Base-by-base conservation (phyloP, 2,113 vertebrate genomes). In the Microcebus tavaratra region DNA sequence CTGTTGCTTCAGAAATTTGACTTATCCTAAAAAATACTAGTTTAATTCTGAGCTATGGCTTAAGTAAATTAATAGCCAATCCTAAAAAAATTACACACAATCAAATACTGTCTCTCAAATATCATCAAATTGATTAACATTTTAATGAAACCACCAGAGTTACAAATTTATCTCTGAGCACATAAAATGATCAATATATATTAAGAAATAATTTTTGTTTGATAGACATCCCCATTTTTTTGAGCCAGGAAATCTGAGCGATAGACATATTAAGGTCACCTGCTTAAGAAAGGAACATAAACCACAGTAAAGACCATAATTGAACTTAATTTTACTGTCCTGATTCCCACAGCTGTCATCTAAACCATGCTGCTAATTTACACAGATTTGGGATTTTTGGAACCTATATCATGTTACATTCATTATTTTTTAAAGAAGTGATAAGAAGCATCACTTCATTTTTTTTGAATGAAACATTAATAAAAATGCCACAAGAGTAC, bases 151-250 rank as follows among this genome's bases (percentile, higher is more conserved):
- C 13, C 6, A 89, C 21, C 45, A 50, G 5, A 72, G 29, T 68
- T 82, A 88, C 34, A 81, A 61, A 76, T 78, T 89, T 89, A 80
- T 21, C 36, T 88, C 72, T 79, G 42, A 87, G 42, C 36, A 96
- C 10, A 75, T 63, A 83, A 67, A 79, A 36, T 91, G 21, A 95
- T 75, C 48, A 78, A 73, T 63, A 84, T 42, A 85, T 34, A 2
- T 90, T 67, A 91, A 89, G 63, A 79, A 96, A 27, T 20, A n/a
- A 61, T 25, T 96, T 85, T 86, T 92, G 88, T 88, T 89, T 83
- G 68, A 50, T 6, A 82, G 3, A 34, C 9, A 67, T 36, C 12
- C 29, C 11, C 42, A 48, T 55, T 92, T 89, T 61, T 67, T 45
- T 85, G 20, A 78, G 72, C 2, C 25, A 91, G 6, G 39, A 90